These are phyloP conservation scores for Litocranius walleri DNA, from an alignment of 2,113 vertebrate genomes.

Conservation along the genomic window DNA sequence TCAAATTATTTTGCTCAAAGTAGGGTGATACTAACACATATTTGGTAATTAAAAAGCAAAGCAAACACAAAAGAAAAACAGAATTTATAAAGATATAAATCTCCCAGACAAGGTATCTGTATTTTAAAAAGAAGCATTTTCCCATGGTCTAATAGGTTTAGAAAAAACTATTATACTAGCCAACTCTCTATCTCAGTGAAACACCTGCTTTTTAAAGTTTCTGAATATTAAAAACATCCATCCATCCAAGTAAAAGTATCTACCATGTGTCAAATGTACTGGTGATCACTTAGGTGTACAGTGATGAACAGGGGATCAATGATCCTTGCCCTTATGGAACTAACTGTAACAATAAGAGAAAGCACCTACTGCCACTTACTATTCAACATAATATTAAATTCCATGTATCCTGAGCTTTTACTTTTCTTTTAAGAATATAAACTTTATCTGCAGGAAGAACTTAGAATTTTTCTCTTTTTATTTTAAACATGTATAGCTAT, in stretches of 20 bases:
- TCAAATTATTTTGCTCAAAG: slow-evolving; percentile 5
- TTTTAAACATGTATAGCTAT: slow-evolving; percentile 24
- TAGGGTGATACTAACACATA: background rate
- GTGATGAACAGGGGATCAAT: background rate
- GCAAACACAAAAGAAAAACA: slow-evolving; percentile 27
- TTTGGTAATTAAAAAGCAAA: slow-evolving; percentile 12
- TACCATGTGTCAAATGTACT: background rate
- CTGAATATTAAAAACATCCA: slow-evolving; percentile 3
- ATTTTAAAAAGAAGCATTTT: slow-evolving; percentile 11
- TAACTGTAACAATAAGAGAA: background rate
- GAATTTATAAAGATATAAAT: background rate
- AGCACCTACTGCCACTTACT: background rate
- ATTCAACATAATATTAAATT: slow-evolving; percentile 30
- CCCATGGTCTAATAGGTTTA: background rate
- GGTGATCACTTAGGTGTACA: background rate
- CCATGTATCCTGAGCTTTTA: background rate
- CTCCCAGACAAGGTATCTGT: background rate
- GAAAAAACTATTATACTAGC: background rate
- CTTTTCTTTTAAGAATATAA: background rate
- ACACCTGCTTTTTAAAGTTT: background rate
- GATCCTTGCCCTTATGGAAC: background rate
- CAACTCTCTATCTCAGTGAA: background rate
- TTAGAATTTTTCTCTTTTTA: background rate
- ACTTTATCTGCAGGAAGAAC: slow-evolving; percentile 13
- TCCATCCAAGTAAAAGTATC: background rate